Evolutionary conservation across 2,113 vertebrate species (phyloP).

Genomic region (Elachura formosa): DNA sequence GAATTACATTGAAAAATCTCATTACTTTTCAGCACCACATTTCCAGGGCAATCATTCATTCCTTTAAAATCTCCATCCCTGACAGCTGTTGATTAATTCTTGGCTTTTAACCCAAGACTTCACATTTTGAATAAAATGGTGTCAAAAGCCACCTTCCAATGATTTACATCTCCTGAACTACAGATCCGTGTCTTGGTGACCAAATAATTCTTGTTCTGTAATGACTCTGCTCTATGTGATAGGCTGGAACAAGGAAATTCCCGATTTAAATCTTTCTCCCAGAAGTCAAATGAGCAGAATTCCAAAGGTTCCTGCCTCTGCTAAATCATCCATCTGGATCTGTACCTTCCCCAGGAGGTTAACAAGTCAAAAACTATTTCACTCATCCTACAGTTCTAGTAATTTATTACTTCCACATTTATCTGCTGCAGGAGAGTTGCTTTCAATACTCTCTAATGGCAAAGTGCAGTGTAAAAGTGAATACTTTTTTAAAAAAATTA

Average conservation of each 20-base stretch:
- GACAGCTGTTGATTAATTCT: not conserved
- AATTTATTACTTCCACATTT: not conserved
- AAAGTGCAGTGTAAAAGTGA: not conserved
- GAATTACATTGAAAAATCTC: not conserved
- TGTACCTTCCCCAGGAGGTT: not conserved
- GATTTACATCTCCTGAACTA: not conserved
- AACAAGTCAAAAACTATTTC: not conserved
- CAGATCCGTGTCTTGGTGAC: not conserved
- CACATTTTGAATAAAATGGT: not conserved
- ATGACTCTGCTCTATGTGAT: not conserved
- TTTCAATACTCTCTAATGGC: not conserved
- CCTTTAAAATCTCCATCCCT: not conserved
- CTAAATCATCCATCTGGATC: not conserved
- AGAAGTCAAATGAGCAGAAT: not conserved
- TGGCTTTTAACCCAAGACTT: not conserved
- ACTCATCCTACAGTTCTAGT: not conserved
- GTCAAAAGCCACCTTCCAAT: not conserved
- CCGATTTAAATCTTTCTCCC: not conserved
- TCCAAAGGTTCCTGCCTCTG: not conserved
- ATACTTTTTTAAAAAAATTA: not conserved
- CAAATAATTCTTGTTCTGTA: not conserved
- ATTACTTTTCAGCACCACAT: accelerated
- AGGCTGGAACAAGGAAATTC: not conserved
- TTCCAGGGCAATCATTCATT: not conserved
- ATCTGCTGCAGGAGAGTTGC: not conserved